phyloP scores from a whole-genome alignment of 1,140 invertebrate genomes.

The Drosophila punjabiensis region DNA sequence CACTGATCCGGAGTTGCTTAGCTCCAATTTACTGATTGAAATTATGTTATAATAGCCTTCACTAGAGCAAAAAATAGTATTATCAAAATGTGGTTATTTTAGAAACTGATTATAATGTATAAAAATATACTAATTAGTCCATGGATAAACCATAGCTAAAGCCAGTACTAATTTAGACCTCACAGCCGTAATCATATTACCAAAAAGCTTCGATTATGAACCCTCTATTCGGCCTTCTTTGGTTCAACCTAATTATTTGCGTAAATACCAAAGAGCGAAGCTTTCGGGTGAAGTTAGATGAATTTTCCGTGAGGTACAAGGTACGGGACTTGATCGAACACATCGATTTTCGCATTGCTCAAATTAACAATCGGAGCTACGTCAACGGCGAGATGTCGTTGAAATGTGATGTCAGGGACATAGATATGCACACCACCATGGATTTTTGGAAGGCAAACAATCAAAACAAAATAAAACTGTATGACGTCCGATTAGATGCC shows the following conservation, averaged over 20 bases:
- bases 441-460: constrained; percentile 29
- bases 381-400: constrained; percentile 23
- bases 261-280: constrained; percentile 14
- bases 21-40: neutral
- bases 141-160: neutral
- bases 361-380: constrained; percentile 25
- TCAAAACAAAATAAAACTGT: constrained; percentile 34
- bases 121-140: too few relatives aligned
- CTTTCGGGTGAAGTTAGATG: constrained; percentile 46
- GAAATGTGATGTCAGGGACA: constrained; percentile 3
- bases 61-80: neutral
- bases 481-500: constrained; percentile 33
- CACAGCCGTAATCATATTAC: constrained; percentile 8
- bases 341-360: constrained; percentile 13
- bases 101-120: neutral
- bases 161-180: neutral
- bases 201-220: constrained; percentile 13
- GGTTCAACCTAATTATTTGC: neutral
- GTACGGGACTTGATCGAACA: constrained; percentile 12
- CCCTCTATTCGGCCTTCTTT: constrained; percentile 7
- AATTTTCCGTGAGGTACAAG: constrained; percentile 21
- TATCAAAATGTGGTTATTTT: neutral
- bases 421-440: constrained; percentile 32
- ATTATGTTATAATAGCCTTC: neutral
- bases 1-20: neutral